Conservation (phyloP, 2,888 invertebrate genomes). For the Apamea sordens region DNA sequence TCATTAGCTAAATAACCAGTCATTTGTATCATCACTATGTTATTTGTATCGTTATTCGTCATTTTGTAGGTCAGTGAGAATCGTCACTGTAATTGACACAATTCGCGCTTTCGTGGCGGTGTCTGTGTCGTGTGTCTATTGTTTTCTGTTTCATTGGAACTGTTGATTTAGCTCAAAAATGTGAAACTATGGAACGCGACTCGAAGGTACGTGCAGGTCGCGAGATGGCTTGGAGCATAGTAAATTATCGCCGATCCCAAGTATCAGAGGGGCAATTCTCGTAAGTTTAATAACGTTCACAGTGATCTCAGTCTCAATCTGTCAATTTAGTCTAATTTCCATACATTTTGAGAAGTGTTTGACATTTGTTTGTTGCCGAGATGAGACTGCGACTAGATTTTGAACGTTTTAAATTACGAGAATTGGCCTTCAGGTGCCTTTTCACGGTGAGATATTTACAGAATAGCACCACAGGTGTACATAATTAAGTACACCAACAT, state of each 20-base stretch:
- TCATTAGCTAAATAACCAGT: slow-evolving; percentile 38
- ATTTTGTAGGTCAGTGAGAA: slow-evolving; percentile 55
- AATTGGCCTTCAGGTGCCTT: too few relatives aligned
- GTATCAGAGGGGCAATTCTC: too few relatives aligned
- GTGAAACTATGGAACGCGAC: slow-evolving; percentile 36
- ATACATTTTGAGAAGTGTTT: too few relatives aligned
- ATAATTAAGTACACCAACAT: too few relatives aligned
- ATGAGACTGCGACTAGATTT: too few relatives aligned
- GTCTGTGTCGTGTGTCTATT: slow-evolving; percentile 30
- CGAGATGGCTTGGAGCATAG: neutral
- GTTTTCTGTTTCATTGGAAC: slow-evolving; percentile 32
- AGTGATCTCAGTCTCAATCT: too few relatives aligned
- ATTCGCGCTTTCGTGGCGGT: slow-evolving; percentile 38
- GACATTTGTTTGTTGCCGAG: too few relatives aligned
- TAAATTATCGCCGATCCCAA: neutral
- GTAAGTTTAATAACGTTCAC: too few relatives aligned
- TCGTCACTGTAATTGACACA: slow-evolving; percentile 49
- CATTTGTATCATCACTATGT: slow-evolving; percentile 13
- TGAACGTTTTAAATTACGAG: too few relatives aligned
- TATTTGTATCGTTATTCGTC: slow-evolving; percentile 44
- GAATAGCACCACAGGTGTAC: too few relatives aligned
- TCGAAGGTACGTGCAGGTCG: slow-evolving; percentile 28
- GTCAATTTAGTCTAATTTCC: too few relatives aligned
- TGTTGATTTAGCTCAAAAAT: slow-evolving; percentile 41
- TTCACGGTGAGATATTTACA: too few relatives aligned